Conservation (phyloP, 2,888 invertebrate genomes). For the Hirtodrosophila alboralis region DNA sequence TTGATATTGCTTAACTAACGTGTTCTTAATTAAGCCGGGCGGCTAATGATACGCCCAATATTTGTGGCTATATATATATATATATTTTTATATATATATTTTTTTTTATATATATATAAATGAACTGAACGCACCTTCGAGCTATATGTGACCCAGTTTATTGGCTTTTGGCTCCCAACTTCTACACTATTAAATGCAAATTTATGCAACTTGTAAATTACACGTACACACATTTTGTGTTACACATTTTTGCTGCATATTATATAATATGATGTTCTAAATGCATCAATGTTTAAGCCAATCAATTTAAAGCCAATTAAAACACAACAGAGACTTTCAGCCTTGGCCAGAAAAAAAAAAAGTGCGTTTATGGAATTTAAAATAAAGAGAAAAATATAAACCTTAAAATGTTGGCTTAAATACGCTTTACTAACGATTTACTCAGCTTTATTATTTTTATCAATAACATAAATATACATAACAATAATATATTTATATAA, state of each 20-base stretch:
- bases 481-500: too few species aligned
- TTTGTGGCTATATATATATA: too few species aligned
- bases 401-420: too few species aligned
- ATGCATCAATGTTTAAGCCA: slow-evolving; percentile 27
- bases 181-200: slow-evolving; percentile 35
- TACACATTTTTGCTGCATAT: slow-evolving; percentile 4
- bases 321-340: slow-evolving; percentile 24
- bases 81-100: too few species aligned
- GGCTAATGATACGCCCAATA: too few species aligned
- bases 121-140: slow-evolving; percentile 5
- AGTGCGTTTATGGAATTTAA: slow-evolving; percentile 62
- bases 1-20: slow-evolving; percentile 13
- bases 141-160: slow-evolving; percentile 21
- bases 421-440: too few species aligned
- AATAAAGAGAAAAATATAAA: slow-evolving; percentile 28
- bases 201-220: slow-evolving; percentile 28
- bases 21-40: not conserved
- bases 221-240: slow-evolving; percentile 9
- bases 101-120: too few species aligned
- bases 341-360: slow-evolving; percentile 58
- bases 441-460: too few species aligned
- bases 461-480: too few species aligned
- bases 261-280: slow-evolving; percentile 28
- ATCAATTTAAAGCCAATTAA: slow-evolving; percentile 60
- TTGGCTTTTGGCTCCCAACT: not conserved